A percentile compares a stretch with the other conserved stretches of the same genome.
These are phyloP conservation scores for Lophotis ruficrista DNA, from an alignment of 2,113 vertebrate genomes.

Conservation along the genomic window DNA sequence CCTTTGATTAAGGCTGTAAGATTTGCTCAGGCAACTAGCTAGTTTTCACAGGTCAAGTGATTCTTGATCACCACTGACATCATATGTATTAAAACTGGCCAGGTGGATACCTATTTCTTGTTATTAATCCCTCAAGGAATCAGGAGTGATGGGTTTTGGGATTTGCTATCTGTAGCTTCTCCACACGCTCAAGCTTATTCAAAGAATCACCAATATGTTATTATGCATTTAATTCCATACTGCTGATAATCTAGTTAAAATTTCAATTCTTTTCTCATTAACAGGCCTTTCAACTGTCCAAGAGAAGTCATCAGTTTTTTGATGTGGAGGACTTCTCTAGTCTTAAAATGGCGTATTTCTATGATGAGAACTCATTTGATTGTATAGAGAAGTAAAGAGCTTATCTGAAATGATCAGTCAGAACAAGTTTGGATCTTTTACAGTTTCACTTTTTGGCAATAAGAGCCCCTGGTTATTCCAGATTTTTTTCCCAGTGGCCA, in stretches of 20 bases:
- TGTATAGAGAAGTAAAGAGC: neutral
- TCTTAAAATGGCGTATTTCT: conserved; percentile 5
- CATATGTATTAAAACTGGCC: neutral
- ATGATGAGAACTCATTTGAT: neutral
- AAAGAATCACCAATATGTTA: neutral
- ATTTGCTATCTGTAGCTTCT: neutral
- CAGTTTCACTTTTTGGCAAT: neutral
- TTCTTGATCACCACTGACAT: neutral
- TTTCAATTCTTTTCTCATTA: neutral
- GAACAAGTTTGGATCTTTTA: neutral
- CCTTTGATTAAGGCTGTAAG: neutral
- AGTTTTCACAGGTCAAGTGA: neutral
- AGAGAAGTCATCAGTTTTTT: neutral
- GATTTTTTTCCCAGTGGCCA: neutral
- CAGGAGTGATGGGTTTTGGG: neutral
- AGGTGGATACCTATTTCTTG: neutral
- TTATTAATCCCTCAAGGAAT: neutral
- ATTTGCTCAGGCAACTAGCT: neutral
- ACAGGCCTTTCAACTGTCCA: neutral
- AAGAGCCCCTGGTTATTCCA: neutral
- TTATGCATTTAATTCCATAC: neutral
- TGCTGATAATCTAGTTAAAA: neutral
- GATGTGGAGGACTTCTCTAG: neutral
- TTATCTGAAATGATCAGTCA: neutral
- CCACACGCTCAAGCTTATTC: neutral